These are phyloP conservation scores for Eristalis intricaria DNA, from an alignment of 2,888 invertebrate genomes.

Conservation along the genomic window DNA sequence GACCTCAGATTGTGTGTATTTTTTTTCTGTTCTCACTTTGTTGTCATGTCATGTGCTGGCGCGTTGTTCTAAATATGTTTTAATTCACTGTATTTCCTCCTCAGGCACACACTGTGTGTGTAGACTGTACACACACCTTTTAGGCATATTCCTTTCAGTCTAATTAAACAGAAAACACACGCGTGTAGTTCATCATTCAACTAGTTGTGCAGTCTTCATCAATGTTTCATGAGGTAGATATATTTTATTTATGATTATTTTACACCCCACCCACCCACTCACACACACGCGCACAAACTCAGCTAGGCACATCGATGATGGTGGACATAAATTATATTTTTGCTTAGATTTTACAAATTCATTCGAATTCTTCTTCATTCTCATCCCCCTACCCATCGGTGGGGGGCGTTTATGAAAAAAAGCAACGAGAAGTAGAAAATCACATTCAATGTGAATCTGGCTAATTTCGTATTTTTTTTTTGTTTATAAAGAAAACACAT, in stretches of 20 bases:
- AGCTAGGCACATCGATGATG: background rate
- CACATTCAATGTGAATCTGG: conserved; percentile 6
- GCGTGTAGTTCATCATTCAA: conserved; percentile 59
- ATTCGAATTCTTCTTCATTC: conserved; percentile 49
- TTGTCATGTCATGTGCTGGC: conserved; percentile 29
- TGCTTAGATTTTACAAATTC: conserved; percentile 60
- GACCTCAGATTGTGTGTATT: conserved; percentile 55
- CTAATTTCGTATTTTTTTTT: conserved; percentile 26
- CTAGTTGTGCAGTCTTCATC: conserved; percentile 30
- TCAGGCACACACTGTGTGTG: background rate
- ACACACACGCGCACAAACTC: too few species aligned
- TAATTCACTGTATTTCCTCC: conserved; percentile 34
- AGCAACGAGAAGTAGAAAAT: background rate
- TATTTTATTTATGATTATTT: conserved; percentile 4
- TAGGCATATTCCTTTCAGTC: conserved; percentile 31
- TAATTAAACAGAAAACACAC: conserved; percentile 22
- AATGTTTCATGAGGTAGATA: too few species aligned
- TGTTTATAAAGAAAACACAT: conserved; percentile 52
- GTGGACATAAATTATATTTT: conserved; percentile 54
- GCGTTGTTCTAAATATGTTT: conserved; percentile 35
- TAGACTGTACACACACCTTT: background rate
- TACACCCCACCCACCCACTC: background rate
- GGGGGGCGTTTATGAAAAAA: too few species aligned
- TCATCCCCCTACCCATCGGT: background rate
- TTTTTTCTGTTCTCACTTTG: background rate